A percentile compares a stretch with the other conserved stretches of the same genome.
phyloP scores from a whole-genome alignment of 2,113 vertebrate genomes.

The Erythrolamprus reginae region DNA sequence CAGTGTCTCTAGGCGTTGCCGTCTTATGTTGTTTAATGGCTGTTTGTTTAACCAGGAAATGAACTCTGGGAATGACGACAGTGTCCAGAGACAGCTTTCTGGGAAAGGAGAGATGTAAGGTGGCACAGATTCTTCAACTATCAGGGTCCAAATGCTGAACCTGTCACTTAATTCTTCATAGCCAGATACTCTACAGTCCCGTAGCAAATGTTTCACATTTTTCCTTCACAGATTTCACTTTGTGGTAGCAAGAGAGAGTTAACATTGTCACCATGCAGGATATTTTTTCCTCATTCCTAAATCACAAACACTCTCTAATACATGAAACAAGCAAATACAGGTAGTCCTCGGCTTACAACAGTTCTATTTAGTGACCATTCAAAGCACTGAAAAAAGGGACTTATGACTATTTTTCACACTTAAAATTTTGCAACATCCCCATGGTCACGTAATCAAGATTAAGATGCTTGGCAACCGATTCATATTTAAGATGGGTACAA shows the following conservation, averaged over 20 bases:
- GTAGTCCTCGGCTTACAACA: background rate
- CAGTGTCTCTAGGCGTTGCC: slow-evolving; percentile 64
- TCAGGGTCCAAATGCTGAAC: slow-evolving; percentile 29
- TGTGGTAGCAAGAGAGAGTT: background rate
- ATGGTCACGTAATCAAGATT: background rate
- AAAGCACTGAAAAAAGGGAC: background rate
- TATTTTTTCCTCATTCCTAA: background rate
- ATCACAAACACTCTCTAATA: background rate
- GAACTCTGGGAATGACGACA: slow-evolving; percentile 54
- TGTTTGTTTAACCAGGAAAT: slow-evolving; percentile 73
- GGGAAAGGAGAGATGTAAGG: slow-evolving; percentile 40
- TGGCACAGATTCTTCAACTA: slow-evolving; percentile 5
- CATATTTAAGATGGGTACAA: background rate
- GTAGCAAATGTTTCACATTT: background rate
- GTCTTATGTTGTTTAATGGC: slow-evolving; percentile 65
- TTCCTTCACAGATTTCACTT: slow-evolving; percentile 1
- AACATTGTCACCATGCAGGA: background rate
- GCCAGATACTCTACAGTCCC: background rate
- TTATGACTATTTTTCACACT: background rate
- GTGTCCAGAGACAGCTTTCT: slow-evolving; percentile 59
- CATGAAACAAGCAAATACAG: background rate
- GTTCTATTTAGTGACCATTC: background rate
- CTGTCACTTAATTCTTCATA: background rate
- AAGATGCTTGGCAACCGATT: background rate
- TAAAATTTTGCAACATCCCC: background rate